phyloP scores from a whole-genome alignment of 1,140 invertebrate species.

The Rhagoletis pomonella region DNA sequence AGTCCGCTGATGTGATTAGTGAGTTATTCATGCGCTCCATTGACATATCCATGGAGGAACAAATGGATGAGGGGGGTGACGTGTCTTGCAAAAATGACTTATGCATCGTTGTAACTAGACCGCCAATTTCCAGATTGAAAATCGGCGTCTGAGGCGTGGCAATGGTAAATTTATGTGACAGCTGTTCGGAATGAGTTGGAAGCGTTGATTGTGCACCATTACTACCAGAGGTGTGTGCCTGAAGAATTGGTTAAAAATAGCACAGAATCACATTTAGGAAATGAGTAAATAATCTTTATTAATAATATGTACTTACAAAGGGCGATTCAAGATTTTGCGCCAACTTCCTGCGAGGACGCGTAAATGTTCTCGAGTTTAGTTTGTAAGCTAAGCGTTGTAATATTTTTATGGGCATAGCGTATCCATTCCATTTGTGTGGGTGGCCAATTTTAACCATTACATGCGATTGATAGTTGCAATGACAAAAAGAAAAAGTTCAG shows the following conservation, averaged over 20 bases:
- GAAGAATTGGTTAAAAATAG: background rate
- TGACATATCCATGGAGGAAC: constrained; percentile 66
- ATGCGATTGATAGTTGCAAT: background rate
- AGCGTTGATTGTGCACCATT: background rate
- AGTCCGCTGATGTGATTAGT: constrained; percentile 72
- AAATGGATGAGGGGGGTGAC: constrained; percentile 72
- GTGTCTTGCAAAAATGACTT: constrained; percentile 72
- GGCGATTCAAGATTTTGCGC: constrained; percentile 67
- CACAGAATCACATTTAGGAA: no score
- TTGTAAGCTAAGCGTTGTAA: constrained; percentile 64
- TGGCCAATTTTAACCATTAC: background rate
- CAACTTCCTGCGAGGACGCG: constrained; percentile 66
- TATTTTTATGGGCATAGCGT: background rate
- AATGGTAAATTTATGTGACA: constrained; percentile 53
- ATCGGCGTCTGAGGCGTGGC: constrained; percentile 54
- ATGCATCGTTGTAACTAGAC: constrained; percentile 71
- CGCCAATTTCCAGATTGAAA: constrained; percentile 69
- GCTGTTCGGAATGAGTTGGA: background rate
- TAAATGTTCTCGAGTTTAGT: constrained; percentile 71
- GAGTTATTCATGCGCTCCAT: constrained; percentile 71
- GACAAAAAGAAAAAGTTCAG: background rate
- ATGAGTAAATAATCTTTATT: background rate
- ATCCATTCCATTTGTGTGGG: background rate
- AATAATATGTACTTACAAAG: constrained; percentile 64
- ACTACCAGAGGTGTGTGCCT: constrained; percentile 43